phyloP scores from a whole-genome alignment of 2,113 vertebrate species.

The Chaetorhynchus papuensis region DNA sequence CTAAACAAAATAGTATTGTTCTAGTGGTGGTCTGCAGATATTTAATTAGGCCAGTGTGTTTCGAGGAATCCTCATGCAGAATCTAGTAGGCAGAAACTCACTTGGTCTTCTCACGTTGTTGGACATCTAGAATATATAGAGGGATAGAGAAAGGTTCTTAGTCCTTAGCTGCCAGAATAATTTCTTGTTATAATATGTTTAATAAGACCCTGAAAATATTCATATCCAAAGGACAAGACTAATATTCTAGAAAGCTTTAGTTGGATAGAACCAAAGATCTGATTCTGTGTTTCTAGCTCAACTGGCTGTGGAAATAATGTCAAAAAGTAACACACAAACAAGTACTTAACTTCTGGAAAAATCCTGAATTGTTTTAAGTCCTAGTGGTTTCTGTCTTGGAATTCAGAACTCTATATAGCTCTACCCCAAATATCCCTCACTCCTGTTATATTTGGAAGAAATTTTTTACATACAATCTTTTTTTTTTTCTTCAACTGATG shows the following conservation, averaged over 20 bases:
- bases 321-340: neutral
- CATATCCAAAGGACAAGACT: neutral
- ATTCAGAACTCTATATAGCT: neutral
- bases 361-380: neutral
- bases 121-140: neutral
- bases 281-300: neutral
- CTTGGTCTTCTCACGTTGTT: neutral
- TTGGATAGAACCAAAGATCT: neutral
- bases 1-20: neutral
- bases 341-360: neutral
- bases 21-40: neutral
- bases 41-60: neutral
- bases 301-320: neutral
- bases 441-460: neutral
- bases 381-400: neutral
- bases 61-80: neutral
- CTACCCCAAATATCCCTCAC: neutral
- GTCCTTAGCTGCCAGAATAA: neutral
- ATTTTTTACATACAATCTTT: neutral
- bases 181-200: neutral
- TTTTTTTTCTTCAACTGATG: neutral
- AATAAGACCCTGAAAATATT: neutral
- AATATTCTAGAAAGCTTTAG: neutral
- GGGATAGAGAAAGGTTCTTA: neutral
- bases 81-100: neutral